These are phyloP conservation scores for Halocynthia aurantium DNA, from an alignment of 23 tunicate genomes.

Conservation along the genomic window DNA sequence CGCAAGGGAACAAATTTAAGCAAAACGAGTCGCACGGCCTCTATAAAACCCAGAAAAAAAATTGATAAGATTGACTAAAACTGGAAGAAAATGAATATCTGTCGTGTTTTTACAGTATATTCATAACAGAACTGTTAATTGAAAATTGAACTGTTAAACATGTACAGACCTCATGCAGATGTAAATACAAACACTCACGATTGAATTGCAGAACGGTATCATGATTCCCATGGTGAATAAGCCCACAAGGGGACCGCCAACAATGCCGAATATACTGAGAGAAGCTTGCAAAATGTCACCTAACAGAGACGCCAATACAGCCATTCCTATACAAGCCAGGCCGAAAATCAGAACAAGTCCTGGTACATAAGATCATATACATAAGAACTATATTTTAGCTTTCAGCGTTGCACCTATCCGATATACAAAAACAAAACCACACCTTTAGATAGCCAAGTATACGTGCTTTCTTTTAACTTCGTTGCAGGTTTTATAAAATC, in stretches of 20 bases:
- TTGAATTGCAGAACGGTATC: slow-evolving; percentile 63
- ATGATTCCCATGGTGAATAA: slow-evolving; percentile 79
- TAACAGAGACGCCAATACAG: slow-evolving; percentile 74
- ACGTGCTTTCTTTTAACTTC: slow-evolving; percentile 34
- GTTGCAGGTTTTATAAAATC: slow-evolving; percentile 54
- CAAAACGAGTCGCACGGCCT: too few relatives aligned
- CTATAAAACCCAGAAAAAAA: too few relatives aligned
- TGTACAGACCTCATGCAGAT: too few relatives aligned
- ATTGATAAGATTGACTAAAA: too few relatives aligned
- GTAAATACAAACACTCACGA: slow-evolving; percentile 34
- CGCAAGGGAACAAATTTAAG: too few relatives aligned
- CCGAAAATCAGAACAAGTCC: slow-evolving; percentile 73
- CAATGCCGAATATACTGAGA: slow-evolving; percentile 65
- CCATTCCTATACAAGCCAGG: slow-evolving; percentile 72
- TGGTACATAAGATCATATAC: neutral
- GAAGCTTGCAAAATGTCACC: slow-evolving; percentile 85
- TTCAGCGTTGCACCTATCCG: neutral
- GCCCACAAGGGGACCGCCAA: slow-evolving; percentile 88
- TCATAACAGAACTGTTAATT: too few relatives aligned
- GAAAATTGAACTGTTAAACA: too few relatives aligned
- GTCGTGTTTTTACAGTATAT: too few relatives aligned
- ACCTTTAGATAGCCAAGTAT: slow-evolving; percentile 63
- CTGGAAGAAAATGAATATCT: too few relatives aligned
- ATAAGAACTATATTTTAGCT: too few relatives aligned
- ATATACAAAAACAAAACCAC: neutral